These are phyloP conservation scores for Euplagia quadripunctaria DNA, from an alignment of 2,888 invertebrate species.

Conservation along the genomic window DNA sequence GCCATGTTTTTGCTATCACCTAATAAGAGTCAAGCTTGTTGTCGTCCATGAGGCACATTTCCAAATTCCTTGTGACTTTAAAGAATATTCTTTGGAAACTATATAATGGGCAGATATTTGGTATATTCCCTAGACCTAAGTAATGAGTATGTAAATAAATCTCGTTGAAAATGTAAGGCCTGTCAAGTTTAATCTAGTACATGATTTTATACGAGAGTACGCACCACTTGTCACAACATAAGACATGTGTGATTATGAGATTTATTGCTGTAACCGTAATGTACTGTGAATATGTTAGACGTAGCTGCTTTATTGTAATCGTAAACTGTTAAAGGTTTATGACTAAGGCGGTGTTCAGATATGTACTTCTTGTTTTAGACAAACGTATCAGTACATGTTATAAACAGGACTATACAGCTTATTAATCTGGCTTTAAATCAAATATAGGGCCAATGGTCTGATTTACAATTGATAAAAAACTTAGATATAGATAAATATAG, in stretches of 20 bases:
- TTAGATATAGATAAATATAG: no score
- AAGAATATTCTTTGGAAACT: no score
- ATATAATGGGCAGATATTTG: background rate
- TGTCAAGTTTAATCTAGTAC: constrained; percentile 32
- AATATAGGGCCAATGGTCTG: no score
- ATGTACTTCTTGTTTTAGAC: constrained; percentile 9
- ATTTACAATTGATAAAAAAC: no score
- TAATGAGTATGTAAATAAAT: constrained; percentile 34
- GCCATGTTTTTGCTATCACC: background rate
- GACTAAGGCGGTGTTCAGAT: constrained; percentile 24
- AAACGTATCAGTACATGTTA: background rate
- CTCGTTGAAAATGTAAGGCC: constrained; percentile 7
- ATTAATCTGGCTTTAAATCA: no score
- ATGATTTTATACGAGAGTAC: constrained; percentile 25
- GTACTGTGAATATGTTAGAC: constrained; percentile 32
- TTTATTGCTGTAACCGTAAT: constrained; percentile 38
- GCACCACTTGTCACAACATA: constrained; percentile 34
- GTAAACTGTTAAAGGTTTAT: constrained; percentile 43
- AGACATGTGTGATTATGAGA: constrained; percentile 47
- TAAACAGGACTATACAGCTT: no score
- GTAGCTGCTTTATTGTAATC: constrained; percentile 41
- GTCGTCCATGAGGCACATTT: no score
- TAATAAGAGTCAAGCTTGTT: background rate
- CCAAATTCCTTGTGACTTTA: no score
- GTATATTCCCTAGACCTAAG: constrained; percentile 24